phyloP scores from a whole-genome alignment of 2,113 vertebrate species.

The Spea multiplicata region DNA sequence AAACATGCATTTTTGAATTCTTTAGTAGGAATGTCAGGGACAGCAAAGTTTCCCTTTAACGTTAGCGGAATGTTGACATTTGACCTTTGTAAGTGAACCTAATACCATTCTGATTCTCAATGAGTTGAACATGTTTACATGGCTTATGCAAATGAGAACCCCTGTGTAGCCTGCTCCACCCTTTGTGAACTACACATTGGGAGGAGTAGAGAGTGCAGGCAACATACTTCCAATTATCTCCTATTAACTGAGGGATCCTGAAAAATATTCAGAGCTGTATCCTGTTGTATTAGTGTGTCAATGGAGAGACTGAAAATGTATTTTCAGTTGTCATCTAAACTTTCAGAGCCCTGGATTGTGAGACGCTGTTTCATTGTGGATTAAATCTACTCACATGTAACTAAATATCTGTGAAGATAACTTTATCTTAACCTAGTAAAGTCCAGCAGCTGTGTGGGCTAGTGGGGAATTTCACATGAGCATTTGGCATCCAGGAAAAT shows the following conservation, averaged over 20 bases:
- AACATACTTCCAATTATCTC: constrained; percentile 11
- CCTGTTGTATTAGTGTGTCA: constrained; percentile 5
- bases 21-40: too few species aligned
- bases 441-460: constrained; percentile 5
- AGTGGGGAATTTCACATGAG: constrained; percentile 14
- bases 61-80: too few species aligned
- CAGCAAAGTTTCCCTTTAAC: too few species aligned
- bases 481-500: constrained; percentile 28
- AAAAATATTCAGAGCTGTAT: neutral
- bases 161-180: constrained; percentile 46
- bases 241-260: constrained; percentile 2
- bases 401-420: neutral
- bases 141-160: constrained; percentile 17
- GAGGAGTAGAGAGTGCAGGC: constrained; percentile 29
- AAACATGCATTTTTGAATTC: too few species aligned
- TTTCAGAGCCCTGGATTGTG: constrained; percentile 8
- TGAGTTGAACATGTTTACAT: neutral
- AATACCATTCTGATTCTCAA: neutral
- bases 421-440: neutral
- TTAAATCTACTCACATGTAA: neutral
- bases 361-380: constrained; percentile 14
- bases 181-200: constrained; percentile 30
- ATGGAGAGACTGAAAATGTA: constrained; percentile 17
- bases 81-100: neutral
- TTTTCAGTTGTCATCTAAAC: neutral